A percentile compares a stretch with the other conserved stretches of the same genome.
Evolutionary conservation across 2,113 vertebrate species (phyloP).

Genomic region (Bubo bubo): DNA sequence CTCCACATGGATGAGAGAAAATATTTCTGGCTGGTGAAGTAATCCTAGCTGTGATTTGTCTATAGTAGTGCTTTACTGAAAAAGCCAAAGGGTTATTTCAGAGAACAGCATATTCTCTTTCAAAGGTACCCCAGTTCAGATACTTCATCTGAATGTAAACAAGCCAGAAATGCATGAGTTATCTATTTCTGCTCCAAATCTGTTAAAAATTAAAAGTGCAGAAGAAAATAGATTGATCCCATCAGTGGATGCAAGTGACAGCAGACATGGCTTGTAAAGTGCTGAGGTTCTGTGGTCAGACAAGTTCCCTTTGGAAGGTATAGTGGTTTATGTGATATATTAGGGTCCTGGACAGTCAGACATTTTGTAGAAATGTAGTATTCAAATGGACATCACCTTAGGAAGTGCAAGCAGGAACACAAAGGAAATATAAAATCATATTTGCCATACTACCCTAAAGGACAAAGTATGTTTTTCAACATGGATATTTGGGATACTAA

Average conservation of each 20-base stretch:
- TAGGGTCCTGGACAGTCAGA: background rate
- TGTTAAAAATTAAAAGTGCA: background rate
- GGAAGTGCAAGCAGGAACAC: background rate
- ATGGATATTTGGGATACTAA: background rate
- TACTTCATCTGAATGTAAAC: background rate
- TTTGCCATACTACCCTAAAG: background rate
- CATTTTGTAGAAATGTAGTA: background rate
- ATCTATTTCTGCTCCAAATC: background rate
- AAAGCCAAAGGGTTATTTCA: background rate
- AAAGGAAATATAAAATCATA: background rate
- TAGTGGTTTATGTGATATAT: background rate
- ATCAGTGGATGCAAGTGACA: background rate
- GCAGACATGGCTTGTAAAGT: background rate
- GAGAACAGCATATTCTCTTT: background rate
- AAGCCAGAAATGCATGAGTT: background rate
- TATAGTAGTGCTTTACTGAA: background rate
- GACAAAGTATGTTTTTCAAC: background rate
- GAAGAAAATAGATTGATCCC: background rate
- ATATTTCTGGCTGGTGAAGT: background rate
- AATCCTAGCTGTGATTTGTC: background rate
- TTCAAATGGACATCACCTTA: background rate
- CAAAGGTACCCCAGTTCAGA: background rate
- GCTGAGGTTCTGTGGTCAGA: background rate
- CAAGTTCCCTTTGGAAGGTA: background rate
- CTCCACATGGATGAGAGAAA: background rate